Evolutionary conservation across 2,113 vertebrate species (phyloP).

Genomic region (Percina caprodes): DNA sequence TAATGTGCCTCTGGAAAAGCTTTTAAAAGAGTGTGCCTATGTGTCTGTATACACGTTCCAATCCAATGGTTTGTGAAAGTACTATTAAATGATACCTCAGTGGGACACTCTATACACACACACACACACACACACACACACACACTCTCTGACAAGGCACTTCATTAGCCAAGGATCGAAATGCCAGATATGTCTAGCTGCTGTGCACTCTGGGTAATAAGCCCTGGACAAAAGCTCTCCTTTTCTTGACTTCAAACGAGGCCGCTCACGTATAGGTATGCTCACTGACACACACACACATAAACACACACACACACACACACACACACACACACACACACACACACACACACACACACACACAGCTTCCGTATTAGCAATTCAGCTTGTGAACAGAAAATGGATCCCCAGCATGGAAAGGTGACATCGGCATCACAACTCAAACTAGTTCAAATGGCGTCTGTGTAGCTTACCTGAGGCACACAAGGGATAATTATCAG

Average conservation of each 20-base stretch:
- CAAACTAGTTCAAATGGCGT: slow-evolving; percentile 54
- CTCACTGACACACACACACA: background rate
- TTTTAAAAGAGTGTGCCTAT: background rate
- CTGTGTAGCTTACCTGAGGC: slow-evolving; percentile 50
- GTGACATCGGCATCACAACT: slow-evolving; percentile 57
- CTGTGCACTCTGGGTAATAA: slow-evolving; percentile 62
- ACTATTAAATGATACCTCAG: slow-evolving; percentile 33
- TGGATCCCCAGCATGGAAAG: slow-evolving; percentile 18
- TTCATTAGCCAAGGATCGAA: slow-evolving; percentile 66
- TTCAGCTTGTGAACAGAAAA: slow-evolving; percentile 41
- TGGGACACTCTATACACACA: slow-evolving; percentile 7
- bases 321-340: background rate
- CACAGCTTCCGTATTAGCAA: slow-evolving; percentile 33
- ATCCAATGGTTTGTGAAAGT: slow-evolving; percentile 42
- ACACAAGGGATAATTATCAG: slow-evolving; percentile 59
- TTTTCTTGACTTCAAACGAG: slow-evolving; percentile 41
- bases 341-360: slow-evolving; percentile 8
- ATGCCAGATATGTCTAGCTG: slow-evolving; percentile 55
- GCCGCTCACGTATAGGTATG: slow-evolving; percentile 7
- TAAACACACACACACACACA: slow-evolving; percentile 27
- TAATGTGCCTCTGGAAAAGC: background rate
- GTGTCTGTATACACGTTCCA: slow-evolving; percentile 23
- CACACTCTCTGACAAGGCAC: slow-evolving; percentile 46
- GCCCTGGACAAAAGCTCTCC: slow-evolving; percentile 45
- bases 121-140: slow-evolving; percentile 7